phyloP scores from a whole-genome alignment of 2,888 invertebrate species.

The Apotomis betuletana region DNA sequence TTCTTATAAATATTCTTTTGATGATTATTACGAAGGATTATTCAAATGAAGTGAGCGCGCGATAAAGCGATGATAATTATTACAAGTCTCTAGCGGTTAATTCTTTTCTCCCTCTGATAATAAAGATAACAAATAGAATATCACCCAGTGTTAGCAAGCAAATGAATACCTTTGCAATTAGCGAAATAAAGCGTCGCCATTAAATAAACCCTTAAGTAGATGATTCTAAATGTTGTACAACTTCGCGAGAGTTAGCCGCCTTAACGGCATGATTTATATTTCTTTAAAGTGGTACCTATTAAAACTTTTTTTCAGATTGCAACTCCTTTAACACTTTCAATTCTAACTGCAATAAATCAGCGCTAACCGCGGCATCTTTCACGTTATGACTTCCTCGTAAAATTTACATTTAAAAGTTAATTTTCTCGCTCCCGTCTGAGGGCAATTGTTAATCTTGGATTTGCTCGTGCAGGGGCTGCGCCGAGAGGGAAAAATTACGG shows the following conservation, averaged over 20 bases:
- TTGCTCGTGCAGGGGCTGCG: slow-evolving; percentile 57
- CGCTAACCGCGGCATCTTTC: slow-evolving; percentile 80
- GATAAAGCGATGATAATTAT: slow-evolving; percentile 32
- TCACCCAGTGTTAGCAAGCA: slow-evolving; percentile 48
- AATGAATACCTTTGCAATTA: slow-evolving; percentile 62
- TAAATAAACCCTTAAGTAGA: slow-evolving; percentile 71
- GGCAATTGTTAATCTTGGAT: slow-evolving; percentile 80
- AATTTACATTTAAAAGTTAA: slow-evolving; percentile 83
- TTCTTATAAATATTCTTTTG: neutral
- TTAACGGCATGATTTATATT: slow-evolving; percentile 79
- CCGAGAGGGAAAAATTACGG: slow-evolving; percentile 62
- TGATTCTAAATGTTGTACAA: slow-evolving; percentile 73
- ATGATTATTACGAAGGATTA: neutral
- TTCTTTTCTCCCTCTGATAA: slow-evolving; percentile 38
- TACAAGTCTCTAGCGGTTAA: slow-evolving; percentile 28
- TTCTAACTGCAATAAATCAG: slow-evolving; percentile 81
- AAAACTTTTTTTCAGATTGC: slow-evolving; percentile 82
- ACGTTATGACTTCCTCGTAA: slow-evolving; percentile 82
- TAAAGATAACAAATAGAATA: slow-evolving; percentile 42
- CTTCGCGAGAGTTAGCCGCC: slow-evolving; percentile 71
- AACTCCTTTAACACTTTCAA: slow-evolving; percentile 83
- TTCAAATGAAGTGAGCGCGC: slow-evolving; percentile 8
- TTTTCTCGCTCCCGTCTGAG: slow-evolving; percentile 75
- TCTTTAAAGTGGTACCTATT: slow-evolving; percentile 82
- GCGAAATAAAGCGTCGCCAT: slow-evolving; percentile 68